Base-by-base conservation (phyloP, 2,888 invertebrate species). In the Mythimna loreyi region DNA sequence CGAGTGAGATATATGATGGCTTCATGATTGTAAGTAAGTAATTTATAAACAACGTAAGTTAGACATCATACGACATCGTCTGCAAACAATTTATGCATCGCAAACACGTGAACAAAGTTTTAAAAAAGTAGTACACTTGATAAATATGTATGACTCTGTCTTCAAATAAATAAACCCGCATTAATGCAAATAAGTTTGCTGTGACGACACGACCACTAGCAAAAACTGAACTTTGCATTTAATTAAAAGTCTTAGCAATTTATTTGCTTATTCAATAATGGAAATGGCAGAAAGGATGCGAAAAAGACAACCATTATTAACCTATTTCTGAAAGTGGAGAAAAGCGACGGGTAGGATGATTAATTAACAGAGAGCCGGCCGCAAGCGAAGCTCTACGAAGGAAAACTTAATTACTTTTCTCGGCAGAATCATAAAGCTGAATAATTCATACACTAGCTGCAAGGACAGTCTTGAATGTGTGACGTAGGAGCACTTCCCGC, bases 381-480 rank as follows among this genome's bases (percentile, higher is more conserved):
- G 88, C 92, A 90, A 91, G 90, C 89, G 91, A 87, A 85, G 88
- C 89, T 86, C 87, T 84, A 83, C 88, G 85, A 89, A 91, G 89
- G 91, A 92, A 92, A 92, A 93, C 91, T 92, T 94, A 93, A 94
- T 93, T 94, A 94, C 90, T 93, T 93, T 93, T 92, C 93, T 92
- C 91, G 81, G 87, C 83, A 86, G 90, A 92, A 92, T 92, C 91
- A 92, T 93, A 92, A 92, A 91, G 87, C 86, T 92, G 90, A 92
- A 93, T 93, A 91, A 92, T 93, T 92, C 91, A 91, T 91, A 89
- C 75, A 86, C 87, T 86, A 74, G 87, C 87, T 87, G 86, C 85
- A 83, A 86, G 86, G 86, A 89, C 87, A 90, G 85, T 81, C 86
- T 84, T 84, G 81, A 84, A 85, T 86, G 85, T 87, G 85, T 89